Evolutionary conservation across 1,140 invertebrate species (phyloP).

Genomic region (Proctacanthus coquilletti): DNA sequence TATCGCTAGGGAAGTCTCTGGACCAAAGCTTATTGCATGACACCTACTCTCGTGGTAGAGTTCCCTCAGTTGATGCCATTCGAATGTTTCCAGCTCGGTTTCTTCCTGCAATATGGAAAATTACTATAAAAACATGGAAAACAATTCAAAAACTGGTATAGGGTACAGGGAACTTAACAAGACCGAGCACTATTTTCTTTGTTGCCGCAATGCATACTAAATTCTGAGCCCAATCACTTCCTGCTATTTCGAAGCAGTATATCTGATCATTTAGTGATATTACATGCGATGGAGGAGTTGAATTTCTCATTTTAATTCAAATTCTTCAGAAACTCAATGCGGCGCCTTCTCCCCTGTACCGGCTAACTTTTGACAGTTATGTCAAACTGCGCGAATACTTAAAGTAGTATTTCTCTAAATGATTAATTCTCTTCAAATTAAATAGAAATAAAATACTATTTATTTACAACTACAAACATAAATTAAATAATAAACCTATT

Average conservation of each 20-base stretch:
- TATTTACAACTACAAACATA: no score
- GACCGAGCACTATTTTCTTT: background rate
- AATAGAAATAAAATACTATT: no score
- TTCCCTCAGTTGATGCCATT: slow-evolving; percentile 21
- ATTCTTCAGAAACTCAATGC: no score
- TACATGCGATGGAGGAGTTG: background rate
- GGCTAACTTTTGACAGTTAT: no score
- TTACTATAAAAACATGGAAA: no score
- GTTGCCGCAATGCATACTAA: background rate
- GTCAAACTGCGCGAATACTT: no score
- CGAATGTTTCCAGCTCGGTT: slow-evolving; percentile 15
- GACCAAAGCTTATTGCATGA: slow-evolving; percentile 40
- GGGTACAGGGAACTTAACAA: background rate
- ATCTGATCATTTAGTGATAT: background rate
- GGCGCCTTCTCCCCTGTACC: no score
- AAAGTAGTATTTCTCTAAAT: no score
- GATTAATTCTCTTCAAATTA: no score
- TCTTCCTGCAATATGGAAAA: no score
- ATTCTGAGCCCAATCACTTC: background rate
- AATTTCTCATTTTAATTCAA: background rate
- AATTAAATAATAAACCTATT: no score
- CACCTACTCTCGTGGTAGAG: slow-evolving; percentile 36
- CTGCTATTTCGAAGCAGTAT: background rate
- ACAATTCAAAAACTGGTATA: no score
- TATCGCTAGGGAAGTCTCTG: slow-evolving; percentile 41